Conservation (phyloP, 2,888 invertebrate genomes). For the Drosophila subquinaria region DNA sequence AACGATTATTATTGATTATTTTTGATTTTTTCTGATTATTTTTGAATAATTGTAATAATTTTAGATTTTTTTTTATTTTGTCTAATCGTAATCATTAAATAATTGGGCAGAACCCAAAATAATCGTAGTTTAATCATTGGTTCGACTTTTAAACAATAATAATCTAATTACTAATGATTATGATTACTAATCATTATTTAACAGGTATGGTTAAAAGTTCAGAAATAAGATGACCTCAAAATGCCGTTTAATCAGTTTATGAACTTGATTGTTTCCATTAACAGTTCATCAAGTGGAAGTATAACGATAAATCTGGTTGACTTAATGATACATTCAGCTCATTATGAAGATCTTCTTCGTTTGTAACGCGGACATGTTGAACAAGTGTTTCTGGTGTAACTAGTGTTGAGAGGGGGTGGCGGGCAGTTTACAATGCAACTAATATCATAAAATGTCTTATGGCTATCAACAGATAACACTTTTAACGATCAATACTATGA, state of each 20-base stretch:
- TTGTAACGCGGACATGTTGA: constrained; percentile 21
- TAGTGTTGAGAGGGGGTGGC: constrained; percentile 11
- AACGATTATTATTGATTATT: no score
- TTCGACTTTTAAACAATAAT: no score
- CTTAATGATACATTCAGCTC: constrained; percentile 37
- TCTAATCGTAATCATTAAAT: no score
- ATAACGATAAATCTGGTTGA: constrained; percentile 41
- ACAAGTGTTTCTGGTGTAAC: constrained; percentile 52
- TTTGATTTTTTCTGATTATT: no score
- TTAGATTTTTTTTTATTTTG: no score
- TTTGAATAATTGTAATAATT: no score
- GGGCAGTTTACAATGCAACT: constrained; percentile 62
- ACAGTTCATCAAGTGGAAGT: constrained; percentile 37
- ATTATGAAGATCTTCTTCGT: constrained; percentile 18
- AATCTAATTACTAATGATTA: no score
- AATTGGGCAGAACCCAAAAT: no score
- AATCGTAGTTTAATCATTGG: no score
- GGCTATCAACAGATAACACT: constrained; percentile 77
- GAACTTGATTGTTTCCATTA: constrained; percentile 30
- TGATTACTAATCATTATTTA: no score
- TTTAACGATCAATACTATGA: constrained; percentile 75
- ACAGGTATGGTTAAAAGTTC: no score
- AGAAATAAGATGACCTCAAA: constrained; percentile 14
- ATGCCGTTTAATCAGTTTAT: not conserved
- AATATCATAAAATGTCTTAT: constrained; percentile 77